Evolutionary conservation across 2,797 vertebrate species (phyloP).

Genomic region (Sebastes minor): DNA sequence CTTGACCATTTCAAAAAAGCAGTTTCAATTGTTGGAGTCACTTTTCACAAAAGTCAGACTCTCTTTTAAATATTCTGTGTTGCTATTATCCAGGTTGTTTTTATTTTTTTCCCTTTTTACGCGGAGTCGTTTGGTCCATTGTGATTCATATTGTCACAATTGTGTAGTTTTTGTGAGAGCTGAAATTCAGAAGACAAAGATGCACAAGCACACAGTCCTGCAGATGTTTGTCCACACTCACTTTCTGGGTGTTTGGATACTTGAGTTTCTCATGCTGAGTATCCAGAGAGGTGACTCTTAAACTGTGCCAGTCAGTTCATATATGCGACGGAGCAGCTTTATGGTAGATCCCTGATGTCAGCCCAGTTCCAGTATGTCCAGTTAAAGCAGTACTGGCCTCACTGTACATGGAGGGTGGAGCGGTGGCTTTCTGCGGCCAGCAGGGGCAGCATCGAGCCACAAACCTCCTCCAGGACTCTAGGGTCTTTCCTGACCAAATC

Average conservation of each 20-base stretch:
- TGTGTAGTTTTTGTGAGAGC: background rate
- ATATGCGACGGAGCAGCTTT: conserved; percentile 92
- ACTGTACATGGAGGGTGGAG: conserved; percentile 83
- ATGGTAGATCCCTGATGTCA: conserved; percentile 88
- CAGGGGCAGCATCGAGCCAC: conserved; percentile 87
- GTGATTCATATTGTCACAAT: background rate
- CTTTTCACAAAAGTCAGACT: background rate
- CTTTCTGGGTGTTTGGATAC: background rate
- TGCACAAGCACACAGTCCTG: background rate
- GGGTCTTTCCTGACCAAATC: conserved; percentile 97
- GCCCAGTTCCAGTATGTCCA: conserved; percentile 79
- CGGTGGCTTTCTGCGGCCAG: conserved; percentile 83
- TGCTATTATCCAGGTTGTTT: background rate
- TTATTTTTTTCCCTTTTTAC: background rate
- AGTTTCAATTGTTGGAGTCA: background rate
- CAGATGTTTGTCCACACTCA: background rate
- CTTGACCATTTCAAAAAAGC: background rate
- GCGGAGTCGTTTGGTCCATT: background rate
- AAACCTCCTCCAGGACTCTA: conserved; percentile 94
- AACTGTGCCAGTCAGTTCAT: conserved; percentile 65
- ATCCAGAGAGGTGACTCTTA: background rate
- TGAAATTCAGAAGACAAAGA: background rate
- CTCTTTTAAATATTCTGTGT: background rate
- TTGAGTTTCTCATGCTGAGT: background rate
- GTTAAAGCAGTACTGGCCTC: conserved; percentile 85